These are phyloP conservation scores for Pholis gunnellus DNA, from an alignment of 2,113 vertebrate genomes.

Conservation along the genomic window DNA sequence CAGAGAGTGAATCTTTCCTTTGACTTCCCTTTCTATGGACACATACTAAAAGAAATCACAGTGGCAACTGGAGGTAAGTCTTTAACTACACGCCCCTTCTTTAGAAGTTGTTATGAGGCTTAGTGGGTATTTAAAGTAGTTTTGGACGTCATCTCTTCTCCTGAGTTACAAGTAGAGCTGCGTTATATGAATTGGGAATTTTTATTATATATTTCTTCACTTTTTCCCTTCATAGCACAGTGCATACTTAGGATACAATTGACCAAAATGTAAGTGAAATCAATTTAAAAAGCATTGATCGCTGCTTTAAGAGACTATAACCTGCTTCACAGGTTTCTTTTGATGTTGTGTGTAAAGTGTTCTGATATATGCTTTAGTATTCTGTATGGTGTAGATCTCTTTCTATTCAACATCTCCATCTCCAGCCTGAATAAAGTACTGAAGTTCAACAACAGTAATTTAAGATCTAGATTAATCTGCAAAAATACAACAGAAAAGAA, in stretches of 20 bases:
- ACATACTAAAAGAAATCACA: slow-evolving; percentile 93
- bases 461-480: neutral
- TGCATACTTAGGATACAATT: neutral
- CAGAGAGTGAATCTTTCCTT: slow-evolving; percentile 98
- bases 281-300: neutral
- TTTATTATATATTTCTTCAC: neutral
- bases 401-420: neutral
- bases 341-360: neutral
- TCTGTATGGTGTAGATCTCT: neutral
- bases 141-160: neutral
- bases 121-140: neutral
- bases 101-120: neutral
- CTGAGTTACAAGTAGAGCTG: neutral
- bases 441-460: neutral
- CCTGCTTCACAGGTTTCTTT: neutral
- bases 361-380: neutral
- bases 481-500: neutral
- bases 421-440: neutral
- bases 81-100: neutral
- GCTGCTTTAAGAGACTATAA: neutral
- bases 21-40: slow-evolving; percentile 96
- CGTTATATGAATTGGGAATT: neutral
- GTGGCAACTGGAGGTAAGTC: slow-evolving; percentile 94
- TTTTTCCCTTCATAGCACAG: neutral
- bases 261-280: no score